Base-by-base conservation (phyloP, 2,888 invertebrate species). In the Metalampra italica region DNA sequence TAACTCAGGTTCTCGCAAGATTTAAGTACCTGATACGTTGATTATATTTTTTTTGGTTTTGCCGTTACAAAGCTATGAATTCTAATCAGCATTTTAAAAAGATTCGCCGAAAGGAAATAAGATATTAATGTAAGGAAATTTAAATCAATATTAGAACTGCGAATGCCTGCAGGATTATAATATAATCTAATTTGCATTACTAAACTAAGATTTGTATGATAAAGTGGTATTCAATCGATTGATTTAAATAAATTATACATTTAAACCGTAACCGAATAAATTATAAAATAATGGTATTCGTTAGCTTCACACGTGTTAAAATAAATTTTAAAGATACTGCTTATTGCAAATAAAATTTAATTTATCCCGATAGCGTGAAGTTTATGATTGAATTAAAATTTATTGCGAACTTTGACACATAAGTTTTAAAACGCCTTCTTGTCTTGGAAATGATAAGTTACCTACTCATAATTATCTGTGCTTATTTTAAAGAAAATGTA, bases 141-240 rank as follows among this genome's bases (percentile, higher is more conserved):
- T 53, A 55, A 60, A 60, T 65, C 60, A 65, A 70, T 66, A 52
- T 41, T 29, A 46, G 69, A 72, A 68, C 71, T 56, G 71, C 68
- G 68, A 15, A 54, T 50, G 47, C 46, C 52, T 43, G 45, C 46
- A 40, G 39, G 37, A 36, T 32, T 30, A 12, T 30, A 41, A 45
- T 43, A 45, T 42, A n/a, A 45, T 36, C 5, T 29, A 39, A 72
- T 73, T 71, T 62, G 65, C 67, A 74, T 74, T 32, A 42, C 47
- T 67, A 65, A 76, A 74, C 61, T 65, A 59, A 67, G 55, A 63
- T 67, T 65, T 64, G 56, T 56, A 71, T 72, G 70, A 69, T 70
- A 70, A 71, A 68, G 64, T 46, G 49, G 49, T 51, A 49, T 43
- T 55, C 46, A 55, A 60, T 60, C 50, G 56, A 47, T 52, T 36